These are phyloP conservation scores for Rhabditoides inermis DNA, from an alignment of 2,888 invertebrate species.

Conservation along the genomic window DNA sequence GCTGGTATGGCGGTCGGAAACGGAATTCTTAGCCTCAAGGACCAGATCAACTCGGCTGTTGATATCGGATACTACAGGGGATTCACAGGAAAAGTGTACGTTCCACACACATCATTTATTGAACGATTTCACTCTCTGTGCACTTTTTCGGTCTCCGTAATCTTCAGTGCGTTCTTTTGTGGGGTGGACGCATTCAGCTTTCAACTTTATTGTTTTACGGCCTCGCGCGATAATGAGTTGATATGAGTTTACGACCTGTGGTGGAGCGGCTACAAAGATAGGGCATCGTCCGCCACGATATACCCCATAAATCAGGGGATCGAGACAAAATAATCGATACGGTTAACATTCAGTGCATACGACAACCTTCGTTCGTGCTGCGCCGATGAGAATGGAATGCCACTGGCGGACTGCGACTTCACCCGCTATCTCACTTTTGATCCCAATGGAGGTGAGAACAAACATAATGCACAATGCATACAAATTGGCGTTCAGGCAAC, in stretches of 20 bases:
- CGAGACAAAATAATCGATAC: too few relatives aligned
- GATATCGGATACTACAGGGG: constrained; percentile 36
- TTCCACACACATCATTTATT: too few relatives aligned
- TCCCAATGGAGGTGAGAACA: constrained; percentile 7
- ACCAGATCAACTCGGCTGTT: constrained; percentile 34
- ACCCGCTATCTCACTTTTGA: constrained; percentile 24
- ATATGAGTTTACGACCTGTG: too few relatives aligned
- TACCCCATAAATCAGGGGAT: too few relatives aligned
- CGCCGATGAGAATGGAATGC: constrained; percentile 13
- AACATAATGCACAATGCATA: neutral
- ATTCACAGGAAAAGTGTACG: constrained; percentile 33
- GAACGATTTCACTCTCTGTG: too few relatives aligned
- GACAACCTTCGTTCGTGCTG: constrained; percentile 26
- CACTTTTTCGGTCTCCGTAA: too few relatives aligned
- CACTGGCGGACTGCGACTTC: constrained; percentile 29
- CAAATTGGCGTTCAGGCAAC: constrained; percentile 2
- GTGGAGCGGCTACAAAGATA: too few relatives aligned
- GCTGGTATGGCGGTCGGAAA: constrained; percentile 49
- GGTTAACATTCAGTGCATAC: constrained; percentile 17
- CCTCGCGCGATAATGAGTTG: too few relatives aligned
- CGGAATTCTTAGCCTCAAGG: constrained; percentile 35
- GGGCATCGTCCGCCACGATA: too few relatives aligned
- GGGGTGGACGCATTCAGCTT: too few relatives aligned
- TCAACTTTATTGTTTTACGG: too few relatives aligned
- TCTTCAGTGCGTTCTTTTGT: too few relatives aligned